phyloP scores from a whole-genome alignment of 2,888 invertebrate genomes.

The Diploptera punctata region DNA sequence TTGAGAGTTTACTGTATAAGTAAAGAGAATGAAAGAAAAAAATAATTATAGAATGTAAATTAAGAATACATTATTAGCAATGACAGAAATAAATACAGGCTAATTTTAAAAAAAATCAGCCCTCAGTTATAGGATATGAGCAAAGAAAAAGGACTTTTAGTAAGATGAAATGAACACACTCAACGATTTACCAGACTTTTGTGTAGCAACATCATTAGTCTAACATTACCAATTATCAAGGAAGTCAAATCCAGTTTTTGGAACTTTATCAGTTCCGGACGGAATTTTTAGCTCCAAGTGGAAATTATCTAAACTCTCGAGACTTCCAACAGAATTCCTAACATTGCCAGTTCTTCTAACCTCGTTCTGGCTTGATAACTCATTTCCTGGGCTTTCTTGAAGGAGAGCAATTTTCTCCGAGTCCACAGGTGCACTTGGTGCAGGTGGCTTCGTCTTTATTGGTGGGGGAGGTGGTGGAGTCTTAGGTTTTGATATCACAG shows the following conservation, averaged over 20 bases:
- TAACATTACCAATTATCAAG: constrained; percentile 61
- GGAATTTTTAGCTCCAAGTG: constrained; percentile 30
- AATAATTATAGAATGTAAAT: too few relatives aligned
- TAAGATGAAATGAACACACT: too few relatives aligned
- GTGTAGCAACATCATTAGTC: background rate
- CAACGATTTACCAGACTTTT: background rate
- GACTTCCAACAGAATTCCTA: background rate
- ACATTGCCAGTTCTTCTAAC: background rate
- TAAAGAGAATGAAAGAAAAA: too few relatives aligned
- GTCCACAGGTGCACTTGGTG: background rate
- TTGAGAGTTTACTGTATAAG: too few relatives aligned
- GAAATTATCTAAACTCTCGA: constrained; percentile 33
- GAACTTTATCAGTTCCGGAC: constrained; percentile 56
- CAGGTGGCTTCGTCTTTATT: constrained; percentile 9
- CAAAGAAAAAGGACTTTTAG: too few relatives aligned
- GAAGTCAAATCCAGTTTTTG: constrained; percentile 64
- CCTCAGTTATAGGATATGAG: too few relatives aligned
- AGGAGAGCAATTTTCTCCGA: constrained; percentile 35
- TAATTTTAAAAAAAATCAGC: too few relatives aligned
- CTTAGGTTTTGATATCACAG: constrained; percentile 47
- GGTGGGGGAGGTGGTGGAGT: constrained; percentile 50
- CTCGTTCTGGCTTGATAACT: background rate
- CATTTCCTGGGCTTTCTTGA: constrained; percentile 11
- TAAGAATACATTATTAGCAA: too few relatives aligned
- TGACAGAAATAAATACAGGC: too few relatives aligned